Evolutionary conservation across 2,888 invertebrate genomes (phyloP).

Genomic region (Phortica magna): DNA sequence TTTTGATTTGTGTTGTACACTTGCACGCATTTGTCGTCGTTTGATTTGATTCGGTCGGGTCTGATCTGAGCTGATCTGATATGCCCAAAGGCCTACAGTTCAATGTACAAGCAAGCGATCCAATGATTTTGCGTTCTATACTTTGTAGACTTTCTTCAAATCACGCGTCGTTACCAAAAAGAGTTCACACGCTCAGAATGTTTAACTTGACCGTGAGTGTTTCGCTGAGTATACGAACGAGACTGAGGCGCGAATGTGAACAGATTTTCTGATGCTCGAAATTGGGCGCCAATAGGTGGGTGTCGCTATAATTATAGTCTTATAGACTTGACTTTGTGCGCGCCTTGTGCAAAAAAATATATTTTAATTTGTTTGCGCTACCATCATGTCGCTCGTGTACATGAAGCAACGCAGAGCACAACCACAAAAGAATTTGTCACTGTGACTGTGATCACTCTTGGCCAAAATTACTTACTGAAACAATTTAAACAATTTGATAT

Average conservation of each 20-base stretch:
- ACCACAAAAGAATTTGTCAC: no score
- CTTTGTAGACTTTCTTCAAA: background rate
- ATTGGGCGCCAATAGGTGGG: constrained; percentile 73
- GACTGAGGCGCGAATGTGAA: constrained; percentile 8
- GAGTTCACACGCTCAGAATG: constrained; percentile 55
- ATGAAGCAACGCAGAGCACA: no score
- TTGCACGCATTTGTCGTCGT: constrained; percentile 35
- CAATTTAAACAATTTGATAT: no score
- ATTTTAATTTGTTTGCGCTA: constrained; percentile 21
- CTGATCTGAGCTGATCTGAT: constrained; percentile 13
- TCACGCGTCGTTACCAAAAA: background rate
- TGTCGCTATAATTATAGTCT: constrained; percentile 68
- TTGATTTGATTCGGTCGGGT: constrained; percentile 17
- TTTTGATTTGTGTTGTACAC: background rate
- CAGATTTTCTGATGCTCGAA: constrained; percentile 45
- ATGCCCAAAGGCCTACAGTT: constrained; percentile 4
- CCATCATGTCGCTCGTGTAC: background rate
- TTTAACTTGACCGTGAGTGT: constrained; percentile 66
- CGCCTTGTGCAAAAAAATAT: constrained; percentile 67
- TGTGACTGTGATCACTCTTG: no score
- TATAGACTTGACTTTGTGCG: constrained; percentile 70
- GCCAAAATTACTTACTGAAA: no score
- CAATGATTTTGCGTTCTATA: background rate
- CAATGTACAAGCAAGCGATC: constrained; percentile 8
- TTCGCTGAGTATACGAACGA: constrained; percentile 39